Evolutionary conservation across 2,888 invertebrate species (phyloP), one percentile per base, ranked within the genome.

Genomic region (Nephrotoma appendiculata): DNA sequence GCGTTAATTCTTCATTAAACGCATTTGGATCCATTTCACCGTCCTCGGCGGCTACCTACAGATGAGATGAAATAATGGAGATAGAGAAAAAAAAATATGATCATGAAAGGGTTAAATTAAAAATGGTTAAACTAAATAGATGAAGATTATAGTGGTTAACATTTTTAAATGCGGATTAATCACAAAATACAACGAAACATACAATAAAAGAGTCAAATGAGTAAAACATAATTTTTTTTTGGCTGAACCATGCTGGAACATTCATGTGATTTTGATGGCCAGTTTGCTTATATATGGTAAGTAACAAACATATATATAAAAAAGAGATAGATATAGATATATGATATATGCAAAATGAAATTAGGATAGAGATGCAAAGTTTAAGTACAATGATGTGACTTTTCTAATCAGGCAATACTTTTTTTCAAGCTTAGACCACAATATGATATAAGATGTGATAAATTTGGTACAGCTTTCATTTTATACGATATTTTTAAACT

Each of bases 1-100:
- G 90, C 88, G 91, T 91, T 87, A 91, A 89, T 89, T 91, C 91
- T 88, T 91, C 91, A 88, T 91, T 92, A 87, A 92, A 89, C 85
- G 91, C 91, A 88, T 91, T 90, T 87, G 91, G 88, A 89, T 92
- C 91, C 89, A 92, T 90, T 90, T 86, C 85, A 42, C 43, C 85
- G 11, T 52, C 86, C n/a, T 86, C 57, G 2, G 41, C 42, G 9
- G 31, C 44, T 57, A 86, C 52, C 86, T 86, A 19, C 41, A 1
- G 85, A 42, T 44, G 31, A 85, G 44, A 85, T 44, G 71, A 71
- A 31, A 31, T 71, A 71, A 71, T 48, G 48, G 48, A 3, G 48
- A 57, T 57, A 57, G 19, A 57, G 19, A 57, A 44, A 5, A 44
- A 44, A 9, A 44, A 44, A 44, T 9, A 44, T 52, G 52, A 52